These are phyloP conservation scores for Sesia apiformis DNA, from an alignment of 2,888 invertebrate species.

Conservation along the genomic window DNA sequence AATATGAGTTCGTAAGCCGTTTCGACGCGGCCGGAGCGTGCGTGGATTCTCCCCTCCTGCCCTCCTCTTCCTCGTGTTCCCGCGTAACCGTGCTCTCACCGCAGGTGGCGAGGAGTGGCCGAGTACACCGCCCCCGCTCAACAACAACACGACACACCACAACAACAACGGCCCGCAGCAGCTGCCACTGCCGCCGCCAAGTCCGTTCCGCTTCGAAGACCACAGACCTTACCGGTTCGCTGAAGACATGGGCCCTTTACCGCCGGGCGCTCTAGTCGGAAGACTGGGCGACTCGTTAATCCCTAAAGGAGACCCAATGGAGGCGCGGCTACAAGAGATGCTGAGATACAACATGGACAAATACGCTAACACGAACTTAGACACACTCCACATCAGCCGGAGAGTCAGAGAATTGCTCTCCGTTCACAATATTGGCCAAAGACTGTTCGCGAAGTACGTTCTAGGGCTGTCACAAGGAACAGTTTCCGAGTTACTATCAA, in stretches of 20 bases:
- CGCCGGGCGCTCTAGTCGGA: conserved; percentile 88
- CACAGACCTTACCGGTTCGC: conserved; percentile 88
- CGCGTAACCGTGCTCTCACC: conserved; percentile 71
- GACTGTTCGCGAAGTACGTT: conserved; percentile 98
- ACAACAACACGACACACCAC: conserved; percentile 73
- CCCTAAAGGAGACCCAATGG: conserved; percentile 95
- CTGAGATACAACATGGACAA: conserved; percentile 96
- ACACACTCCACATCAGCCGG: conserved; percentile 95
- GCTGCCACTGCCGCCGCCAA: conserved; percentile 67
- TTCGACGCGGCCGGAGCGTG: conserved; percentile 43
- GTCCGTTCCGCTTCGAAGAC: conserved; percentile 87
- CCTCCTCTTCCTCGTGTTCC: conserved; percentile 85
- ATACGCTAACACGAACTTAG: conserved; percentile 93
- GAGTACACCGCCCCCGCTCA: conserved; percentile 65
- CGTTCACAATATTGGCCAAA: conserved; percentile 98
- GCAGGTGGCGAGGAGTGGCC: conserved; percentile 72
- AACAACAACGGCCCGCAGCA: conserved; percentile 69
- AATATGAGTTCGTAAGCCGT: conserved; percentile 41
- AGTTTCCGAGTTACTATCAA: conserved; percentile 97
- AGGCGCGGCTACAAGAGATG: conserved; percentile 94
- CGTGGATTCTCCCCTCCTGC: conserved; percentile 28
- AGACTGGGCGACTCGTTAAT: conserved; percentile 91
- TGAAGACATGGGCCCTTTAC: conserved; percentile 83
- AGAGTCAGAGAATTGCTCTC: conserved; percentile 94
- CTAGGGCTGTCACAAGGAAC: conserved; percentile 98